phyloP scores from a whole-genome alignment of 1,140 invertebrate species.

The Gryllus bimaculatus region DNA sequence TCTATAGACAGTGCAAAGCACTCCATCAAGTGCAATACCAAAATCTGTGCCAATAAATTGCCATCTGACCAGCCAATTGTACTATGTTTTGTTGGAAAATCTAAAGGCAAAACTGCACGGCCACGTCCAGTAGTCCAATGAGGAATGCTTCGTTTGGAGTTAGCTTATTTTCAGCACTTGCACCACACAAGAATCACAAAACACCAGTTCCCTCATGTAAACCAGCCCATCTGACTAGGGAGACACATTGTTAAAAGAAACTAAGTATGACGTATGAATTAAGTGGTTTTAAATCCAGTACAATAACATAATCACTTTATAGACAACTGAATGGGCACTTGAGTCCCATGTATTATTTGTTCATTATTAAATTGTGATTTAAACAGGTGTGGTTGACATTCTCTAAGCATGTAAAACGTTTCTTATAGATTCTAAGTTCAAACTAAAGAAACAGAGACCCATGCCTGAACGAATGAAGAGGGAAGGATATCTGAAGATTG shows the following conservation, averaged over 20 bases:
- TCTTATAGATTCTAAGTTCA: background rate
- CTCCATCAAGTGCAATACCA: constrained; percentile 15
- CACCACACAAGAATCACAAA: constrained; percentile 13
- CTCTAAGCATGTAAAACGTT: background rate
- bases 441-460: background rate
- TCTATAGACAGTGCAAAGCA: constrained; percentile 20
- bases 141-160: constrained; percentile 19
- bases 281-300: constrained; percentile 19
- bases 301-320: constrained; percentile 18
- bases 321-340: constrained; percentile 17
- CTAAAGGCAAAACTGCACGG: constrained; percentile 18
- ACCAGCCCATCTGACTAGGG: constrained; percentile 14
- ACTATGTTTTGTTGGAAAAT: constrained; percentile 21
- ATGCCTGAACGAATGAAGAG: background rate
- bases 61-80: constrained; percentile 18
- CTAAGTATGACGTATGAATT: constrained; percentile 17
- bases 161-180: constrained; percentile 22
- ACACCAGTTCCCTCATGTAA: constrained; percentile 11
- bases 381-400: constrained; percentile 15
- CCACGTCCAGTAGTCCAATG: constrained; percentile 17
- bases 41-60: constrained; percentile 13
- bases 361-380: constrained; percentile 11
- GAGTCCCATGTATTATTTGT: constrained; percentile 20
- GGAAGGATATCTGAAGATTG: background rate
- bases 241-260: constrained; percentile 17